Evolutionary conservation across 30 jellyfish, hydroid and myxozoan species (phyloP), one percentile per base, ranked within the genome.

Genomic region (Chrysaora quinquecirrha): DNA sequence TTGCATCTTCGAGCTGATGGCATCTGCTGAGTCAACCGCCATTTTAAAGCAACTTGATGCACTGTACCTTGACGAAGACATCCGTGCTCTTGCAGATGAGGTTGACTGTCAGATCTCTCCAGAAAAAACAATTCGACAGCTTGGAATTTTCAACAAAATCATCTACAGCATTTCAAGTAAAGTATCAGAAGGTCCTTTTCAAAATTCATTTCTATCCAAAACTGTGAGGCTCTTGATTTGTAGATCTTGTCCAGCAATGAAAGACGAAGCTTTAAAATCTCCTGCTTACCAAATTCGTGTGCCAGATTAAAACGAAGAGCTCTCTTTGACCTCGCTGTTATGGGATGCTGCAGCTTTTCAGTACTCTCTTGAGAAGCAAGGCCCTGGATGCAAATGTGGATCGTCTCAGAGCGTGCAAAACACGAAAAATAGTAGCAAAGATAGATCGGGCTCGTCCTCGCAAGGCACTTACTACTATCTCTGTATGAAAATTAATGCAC

Each of bases 271-370:
- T 4, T 10, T 4, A 4, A 10, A 22, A 11, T 21, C 64, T 14
- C 10, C 33, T 1, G 63, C 20, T 30, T 68, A 22, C 27, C 60
- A 64, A n/a, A 68, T 34, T 3, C 27, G 64, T 22, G 80, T 68
- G 25, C 64, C 64, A 27, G 30, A 30, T 1, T 68, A 25, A 25
- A 30, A 21, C 25, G 64, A 23, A 14, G 65, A 21, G 58, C 24
- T 68, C 4, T 23, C 20, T 22, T 25, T 30, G 65, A 14, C 23
- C 1, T 35, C 60, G 16, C 32, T 68, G 25, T 18, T 68, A 22
- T 68, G 80, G 80, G 80, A 35, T 68, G 64, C 64, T 16, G 80
- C 80, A 68, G 80, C 80, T 12, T 68, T 24, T 31, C 80, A 68
- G 65, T 68, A 68, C 30, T 31, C 80, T 34, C 14, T 68, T 11